Percentiles rank a stretch among this genome's conserved stretches.
Conservation (phyloP, 2,113 vertebrate genomes). For the Anarhynchus alexandrinus region DNA sequence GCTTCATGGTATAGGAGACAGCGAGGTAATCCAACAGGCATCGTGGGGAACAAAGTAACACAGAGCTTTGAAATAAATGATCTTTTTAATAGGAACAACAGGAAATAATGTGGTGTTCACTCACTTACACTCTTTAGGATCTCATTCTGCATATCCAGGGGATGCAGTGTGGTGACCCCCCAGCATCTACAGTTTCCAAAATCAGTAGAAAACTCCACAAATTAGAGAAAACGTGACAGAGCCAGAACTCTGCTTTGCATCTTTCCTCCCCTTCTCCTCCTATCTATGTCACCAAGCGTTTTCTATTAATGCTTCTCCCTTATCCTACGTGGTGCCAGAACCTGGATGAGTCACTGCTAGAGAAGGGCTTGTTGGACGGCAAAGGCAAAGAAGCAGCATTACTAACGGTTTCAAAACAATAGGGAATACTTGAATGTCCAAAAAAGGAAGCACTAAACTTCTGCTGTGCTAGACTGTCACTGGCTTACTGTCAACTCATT, state of each 20-base stretch:
- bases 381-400: conserved; percentile 1
- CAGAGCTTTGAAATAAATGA: neutral
- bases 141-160: neutral
- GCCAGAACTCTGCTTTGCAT: conserved; percentile 31
- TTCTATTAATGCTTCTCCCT: conserved; percentile 1
- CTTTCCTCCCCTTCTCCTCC: conserved; percentile 3
- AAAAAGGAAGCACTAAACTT: conserved; percentile 63
- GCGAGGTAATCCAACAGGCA: neutral
- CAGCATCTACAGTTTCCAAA: neutral
- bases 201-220: neutral
- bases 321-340: neutral
- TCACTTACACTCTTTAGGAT: neutral
- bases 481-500: conserved; percentile 59
- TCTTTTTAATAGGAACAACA: neutral
- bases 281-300: neutral
- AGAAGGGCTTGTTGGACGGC: conserved; percentile 26
- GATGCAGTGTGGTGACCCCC: neutral
- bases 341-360: conserved; percentile 31
- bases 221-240: neutral
- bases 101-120: neutral
- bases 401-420: conserved; percentile 28
- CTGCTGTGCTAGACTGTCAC: conserved; percentile 6
- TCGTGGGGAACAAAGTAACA: neutral
- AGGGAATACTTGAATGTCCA: conserved; percentile 39
- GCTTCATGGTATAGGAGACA: neutral